phyloP scores from a whole-genome alignment of 1,140 invertebrate genomes.

The Aleiodes sp. region DNA sequence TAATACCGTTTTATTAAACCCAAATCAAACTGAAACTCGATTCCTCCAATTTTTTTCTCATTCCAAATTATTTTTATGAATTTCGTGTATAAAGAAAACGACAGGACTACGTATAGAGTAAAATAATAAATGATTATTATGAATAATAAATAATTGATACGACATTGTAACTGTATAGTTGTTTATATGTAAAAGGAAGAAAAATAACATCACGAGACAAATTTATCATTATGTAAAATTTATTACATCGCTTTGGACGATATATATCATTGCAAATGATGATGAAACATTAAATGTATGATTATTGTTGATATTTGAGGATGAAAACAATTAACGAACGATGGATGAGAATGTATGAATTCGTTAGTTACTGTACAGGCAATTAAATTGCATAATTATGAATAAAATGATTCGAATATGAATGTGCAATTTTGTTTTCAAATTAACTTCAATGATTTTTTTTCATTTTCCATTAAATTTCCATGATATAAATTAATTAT shows the following conservation, averaged over 20 bases:
- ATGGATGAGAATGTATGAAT: too few species aligned
- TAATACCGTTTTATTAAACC: background rate
- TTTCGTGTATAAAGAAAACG: background rate
- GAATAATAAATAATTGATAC: conserved; percentile 11
- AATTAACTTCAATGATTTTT: too few species aligned
- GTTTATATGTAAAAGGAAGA: conserved; percentile 35
- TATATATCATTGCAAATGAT: background rate
- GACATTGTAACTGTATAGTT: conserved; percentile 34
- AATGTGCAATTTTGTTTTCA: background rate
- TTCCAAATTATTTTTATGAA: background rate
- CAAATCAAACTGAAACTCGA: background rate
- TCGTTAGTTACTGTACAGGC: conserved; percentile 47
- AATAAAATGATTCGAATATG: conserved; percentile 42
- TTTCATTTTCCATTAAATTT: background rate
- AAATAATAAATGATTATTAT: background rate
- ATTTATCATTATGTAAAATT: conserved; percentile 9
- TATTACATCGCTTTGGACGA: conserved; percentile 4
- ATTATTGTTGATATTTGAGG: background rate
- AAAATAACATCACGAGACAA: background rate
- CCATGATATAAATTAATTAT: background rate
- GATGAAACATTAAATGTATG: conserved; percentile 5
- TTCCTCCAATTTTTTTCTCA: background rate
- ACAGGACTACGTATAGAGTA: background rate
- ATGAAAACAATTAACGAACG: background rate
- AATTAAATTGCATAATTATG: conserved; percentile 47